Evolutionary conservation across 2,797 vertebrate species (phyloP).

Genomic region (Clarias platycephalus): DNA sequence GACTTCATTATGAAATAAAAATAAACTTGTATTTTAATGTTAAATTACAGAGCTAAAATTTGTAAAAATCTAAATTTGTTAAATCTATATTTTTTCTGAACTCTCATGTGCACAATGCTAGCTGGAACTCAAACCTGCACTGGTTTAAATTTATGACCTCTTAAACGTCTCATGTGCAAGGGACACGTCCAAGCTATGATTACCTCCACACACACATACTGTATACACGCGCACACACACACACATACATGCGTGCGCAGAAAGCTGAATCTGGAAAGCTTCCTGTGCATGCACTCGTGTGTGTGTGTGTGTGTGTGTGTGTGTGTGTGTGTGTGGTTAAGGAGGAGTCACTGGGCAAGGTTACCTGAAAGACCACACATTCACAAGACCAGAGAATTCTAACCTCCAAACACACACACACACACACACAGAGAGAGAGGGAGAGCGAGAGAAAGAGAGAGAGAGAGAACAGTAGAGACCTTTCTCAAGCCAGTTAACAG

Average conservation of each 20-base stretch:
- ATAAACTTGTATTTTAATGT: no score
- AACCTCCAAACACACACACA: constrained; percentile 8
- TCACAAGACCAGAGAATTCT: constrained; percentile 43
- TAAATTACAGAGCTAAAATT: constrained; percentile 6
- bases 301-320: neutral
- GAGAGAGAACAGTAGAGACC: constrained; percentile 68
- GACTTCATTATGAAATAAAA: neutral
- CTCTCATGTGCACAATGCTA: constrained; percentile 29
- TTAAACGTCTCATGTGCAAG: constrained; percentile 67
- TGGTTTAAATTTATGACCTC: constrained; percentile 67
- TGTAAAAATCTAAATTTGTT: no score
- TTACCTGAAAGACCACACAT: constrained; percentile 69
- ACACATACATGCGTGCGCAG: no score
- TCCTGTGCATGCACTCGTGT: neutral
- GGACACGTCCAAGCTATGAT: constrained; percentile 63
- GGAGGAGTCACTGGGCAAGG: constrained; percentile 48
- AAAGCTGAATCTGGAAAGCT: constrained; percentile 25
- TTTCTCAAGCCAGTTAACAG: constrained; percentile 72
- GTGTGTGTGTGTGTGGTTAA: constrained; percentile 25
- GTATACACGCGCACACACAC: no score
- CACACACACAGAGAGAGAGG: neutral
- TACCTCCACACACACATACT: constrained; percentile 63
- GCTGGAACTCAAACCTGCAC: constrained; percentile 59
- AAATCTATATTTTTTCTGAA: constrained; percentile 25
- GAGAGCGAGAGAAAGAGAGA: constrained; percentile 26